Evolutionary conservation across 2,888 invertebrate genomes (phyloP).

Genomic region (Oxyscelio sp.): DNA sequence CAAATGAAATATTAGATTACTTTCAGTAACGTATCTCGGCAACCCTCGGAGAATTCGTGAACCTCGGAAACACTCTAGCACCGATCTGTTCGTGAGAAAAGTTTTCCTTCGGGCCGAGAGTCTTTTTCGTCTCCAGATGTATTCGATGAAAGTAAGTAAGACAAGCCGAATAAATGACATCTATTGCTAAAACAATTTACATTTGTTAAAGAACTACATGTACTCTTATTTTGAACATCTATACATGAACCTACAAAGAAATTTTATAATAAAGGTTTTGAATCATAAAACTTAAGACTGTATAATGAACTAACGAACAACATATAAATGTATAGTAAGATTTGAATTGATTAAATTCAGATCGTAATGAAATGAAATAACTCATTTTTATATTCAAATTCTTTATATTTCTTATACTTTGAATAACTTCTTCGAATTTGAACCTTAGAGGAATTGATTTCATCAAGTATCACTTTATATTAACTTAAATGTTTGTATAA

Average conservation of each 20-base stretch:
- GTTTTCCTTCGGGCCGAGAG: slow-evolving; percentile 56
- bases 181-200: slow-evolving; percentile 59
- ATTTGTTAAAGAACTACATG: slow-evolving; percentile 48
- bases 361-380: too few relatives aligned
- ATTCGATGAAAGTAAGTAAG: slow-evolving; percentile 71
- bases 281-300: too few relatives aligned
- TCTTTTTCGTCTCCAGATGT: slow-evolving; percentile 68
- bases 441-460: too few relatives aligned
- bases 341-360: too few relatives aligned
- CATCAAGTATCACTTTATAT: too few relatives aligned
- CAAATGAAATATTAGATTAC: slow-evolving; percentile 56
- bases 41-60: slow-evolving; percentile 57
- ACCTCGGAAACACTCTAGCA: slow-evolving; percentile 54
- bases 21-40: slow-evolving; percentile 45
- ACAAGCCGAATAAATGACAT: slow-evolving; percentile 69
- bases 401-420: too few relatives aligned
- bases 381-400: too few relatives aligned
- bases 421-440: too few relatives aligned
- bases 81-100: slow-evolving; percentile 61
- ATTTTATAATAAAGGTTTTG: not conserved
- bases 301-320: too few relatives aligned
- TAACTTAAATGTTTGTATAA: too few relatives aligned
- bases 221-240: not conserved
- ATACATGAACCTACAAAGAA: not conserved
- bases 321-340: too few relatives aligned